Percentiles rank a stretch among this genome's conserved stretches.
These are phyloP conservation scores for Drosophila multiciliata DNA, from an alignment of 2,888 invertebrate species.

Conservation along the genomic window DNA sequence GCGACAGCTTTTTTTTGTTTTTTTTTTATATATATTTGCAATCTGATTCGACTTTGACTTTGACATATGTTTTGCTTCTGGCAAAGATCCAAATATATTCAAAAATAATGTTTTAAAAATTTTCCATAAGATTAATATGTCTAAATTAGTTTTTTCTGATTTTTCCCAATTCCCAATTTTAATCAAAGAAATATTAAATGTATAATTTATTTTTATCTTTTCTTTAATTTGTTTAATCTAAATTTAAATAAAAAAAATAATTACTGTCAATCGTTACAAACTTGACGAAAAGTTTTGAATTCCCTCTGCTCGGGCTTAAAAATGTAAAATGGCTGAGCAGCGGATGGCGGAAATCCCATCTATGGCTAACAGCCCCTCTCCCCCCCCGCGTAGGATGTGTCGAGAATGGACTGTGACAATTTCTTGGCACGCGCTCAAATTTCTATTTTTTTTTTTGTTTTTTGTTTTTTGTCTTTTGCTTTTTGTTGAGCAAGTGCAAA, in stretches of 20 bases:
- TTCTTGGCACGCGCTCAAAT: neutral
- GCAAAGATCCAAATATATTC: neutral
- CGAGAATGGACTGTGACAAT: neutral
- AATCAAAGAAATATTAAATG: neutral
- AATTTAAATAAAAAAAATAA: neutral
- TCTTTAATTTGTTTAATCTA: neutral
- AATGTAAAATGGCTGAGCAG: conserved; percentile 4
- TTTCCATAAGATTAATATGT: neutral
- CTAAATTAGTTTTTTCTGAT: no score
- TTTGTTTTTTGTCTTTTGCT: neutral
- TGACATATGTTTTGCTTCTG: neutral
- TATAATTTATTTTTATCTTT: no score
- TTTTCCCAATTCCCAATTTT: neutral
- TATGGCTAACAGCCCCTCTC: neutral
- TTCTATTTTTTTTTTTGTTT: neutral
- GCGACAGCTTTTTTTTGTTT: neutral
- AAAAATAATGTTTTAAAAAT: neutral
- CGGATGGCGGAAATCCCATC: conserved; percentile 24
- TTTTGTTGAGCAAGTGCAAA: neutral
- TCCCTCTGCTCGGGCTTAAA: neutral
- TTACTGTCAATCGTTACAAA: neutral
- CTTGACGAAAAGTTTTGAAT: neutral
- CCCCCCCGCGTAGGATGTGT: neutral
- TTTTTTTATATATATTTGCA: neutral
- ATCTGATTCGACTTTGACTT: neutral